Conservation (phyloP, 2,113 vertebrate species). For the Harpagus bidentatus region DNA sequence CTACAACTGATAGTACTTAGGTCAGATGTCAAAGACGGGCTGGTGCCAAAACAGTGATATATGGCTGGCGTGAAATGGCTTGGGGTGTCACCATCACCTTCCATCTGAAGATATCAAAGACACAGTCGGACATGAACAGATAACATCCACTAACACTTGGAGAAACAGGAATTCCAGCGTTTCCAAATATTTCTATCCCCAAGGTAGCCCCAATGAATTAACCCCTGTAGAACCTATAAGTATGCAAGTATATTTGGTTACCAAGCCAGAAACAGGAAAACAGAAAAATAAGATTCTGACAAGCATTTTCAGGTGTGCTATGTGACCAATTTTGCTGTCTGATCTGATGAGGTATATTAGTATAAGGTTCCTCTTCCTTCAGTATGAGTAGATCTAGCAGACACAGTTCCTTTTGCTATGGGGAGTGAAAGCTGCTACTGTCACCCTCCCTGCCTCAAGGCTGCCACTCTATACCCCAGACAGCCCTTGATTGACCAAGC, state of each 20-base stretch:
- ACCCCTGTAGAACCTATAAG: background rate
- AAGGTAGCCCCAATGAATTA: background rate
- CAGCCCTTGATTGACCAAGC: background rate
- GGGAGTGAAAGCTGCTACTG: background rate
- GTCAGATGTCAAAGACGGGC: constrained; percentile 52
- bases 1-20: constrained; percentile 26
- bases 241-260: background rate
- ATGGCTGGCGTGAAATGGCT: constrained; percentile 11
- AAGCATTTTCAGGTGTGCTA: background rate
- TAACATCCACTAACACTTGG: constrained; percentile 45
- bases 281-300: background rate
- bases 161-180: constrained; percentile 33
- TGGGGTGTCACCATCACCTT: constrained; percentile 16
- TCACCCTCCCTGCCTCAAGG: background rate
- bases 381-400: background rate
- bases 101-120: constrained; percentile 49
- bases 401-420: background rate
- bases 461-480: background rate
- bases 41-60: constrained; percentile 45
- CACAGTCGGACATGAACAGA: background rate
- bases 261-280: background rate
- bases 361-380: background rate
- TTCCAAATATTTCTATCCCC: constrained; percentile 33
- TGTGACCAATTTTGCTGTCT: background rate
- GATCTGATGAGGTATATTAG: background rate